These are phyloP conservation scores for Muschampia plurimacula DNA, from an alignment of 2,888 invertebrate species.

Conservation along the genomic window DNA sequence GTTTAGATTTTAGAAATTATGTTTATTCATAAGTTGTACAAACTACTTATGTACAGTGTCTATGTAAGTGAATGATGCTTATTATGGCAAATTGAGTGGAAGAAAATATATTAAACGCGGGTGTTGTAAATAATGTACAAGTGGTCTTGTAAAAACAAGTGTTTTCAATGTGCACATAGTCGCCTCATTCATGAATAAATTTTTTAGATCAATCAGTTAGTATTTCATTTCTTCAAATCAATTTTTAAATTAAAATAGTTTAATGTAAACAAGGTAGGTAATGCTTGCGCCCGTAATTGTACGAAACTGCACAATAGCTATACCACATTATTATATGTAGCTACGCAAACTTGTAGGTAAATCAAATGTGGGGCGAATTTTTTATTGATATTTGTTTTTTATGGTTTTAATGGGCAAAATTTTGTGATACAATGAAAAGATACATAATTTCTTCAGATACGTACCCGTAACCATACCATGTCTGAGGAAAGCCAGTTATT, in stretches of 20 bases:
- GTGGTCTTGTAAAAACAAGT: slow-evolving; percentile 81
- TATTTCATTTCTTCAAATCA: slow-evolving; percentile 45
- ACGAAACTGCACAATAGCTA: no score
- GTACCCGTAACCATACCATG: no score
- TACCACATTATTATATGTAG: no score
- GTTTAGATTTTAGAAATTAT: slow-evolving; percentile 67
- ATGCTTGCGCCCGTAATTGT: no score
- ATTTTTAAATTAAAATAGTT: neutral
- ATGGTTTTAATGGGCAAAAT: no score
- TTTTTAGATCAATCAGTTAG: slow-evolving; percentile 80
- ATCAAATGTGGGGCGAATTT: no score
- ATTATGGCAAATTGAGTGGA: slow-evolving; percentile 50
- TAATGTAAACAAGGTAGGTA: no score
- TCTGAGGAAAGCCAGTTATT: no score
- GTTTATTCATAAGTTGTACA: slow-evolving; percentile 79
- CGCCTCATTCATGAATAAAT: slow-evolving; percentile 85
- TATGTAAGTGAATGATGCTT: slow-evolving; percentile 57
- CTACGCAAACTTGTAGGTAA: no score
- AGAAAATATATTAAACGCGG: slow-evolving; percentile 52
- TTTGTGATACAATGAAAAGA: no score
- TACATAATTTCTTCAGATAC: no score
- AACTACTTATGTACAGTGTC: slow-evolving; percentile 81
- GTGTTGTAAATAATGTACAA: slow-evolving; percentile 82
- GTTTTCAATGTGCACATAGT: slow-evolving; percentile 86
- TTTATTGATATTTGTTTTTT: no score